Evolutionary conservation across 2,888 invertebrate genomes (phyloP).

Genomic region (Caenorhabditis sp.): DNA sequence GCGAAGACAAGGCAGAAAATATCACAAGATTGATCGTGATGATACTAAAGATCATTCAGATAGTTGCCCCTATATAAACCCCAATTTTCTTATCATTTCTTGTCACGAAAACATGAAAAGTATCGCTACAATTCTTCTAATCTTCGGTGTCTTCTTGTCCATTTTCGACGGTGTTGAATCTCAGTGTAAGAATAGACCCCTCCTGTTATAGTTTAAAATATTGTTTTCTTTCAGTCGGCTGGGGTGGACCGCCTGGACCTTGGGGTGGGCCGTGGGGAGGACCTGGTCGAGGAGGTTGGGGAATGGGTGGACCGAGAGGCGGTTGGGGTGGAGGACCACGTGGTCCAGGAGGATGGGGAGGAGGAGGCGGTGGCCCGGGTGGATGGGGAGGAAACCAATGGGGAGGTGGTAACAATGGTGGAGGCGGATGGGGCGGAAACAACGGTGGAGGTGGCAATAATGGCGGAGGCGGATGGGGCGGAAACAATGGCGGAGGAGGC

Average conservation of each 20-base stretch:
- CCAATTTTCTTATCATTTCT: conserved; percentile 1
- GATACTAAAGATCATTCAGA: neutral
- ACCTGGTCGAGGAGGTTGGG: conserved; percentile 9
- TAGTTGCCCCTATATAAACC: neutral
- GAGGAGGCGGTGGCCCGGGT: conserved; percentile 8
- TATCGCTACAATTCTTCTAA: neutral
- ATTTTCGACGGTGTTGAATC: neutral
- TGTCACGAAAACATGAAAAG: conserved; percentile 4
- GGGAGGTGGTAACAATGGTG: conserved; percentile 1
- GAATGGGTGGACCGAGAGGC: too few relatives aligned
- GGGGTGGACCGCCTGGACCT: conserved; percentile 25
- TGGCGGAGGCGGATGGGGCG: conserved; percentile 11
- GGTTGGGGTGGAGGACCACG: conserved; percentile 11
- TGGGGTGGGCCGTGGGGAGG: conserved; percentile 17
- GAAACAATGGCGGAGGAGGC: neutral
- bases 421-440: conserved; percentile 18
- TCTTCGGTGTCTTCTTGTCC: neutral
- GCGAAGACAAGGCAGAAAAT: neutral
- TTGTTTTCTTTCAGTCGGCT: conserved; percentile 19
- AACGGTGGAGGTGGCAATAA: conserved; percentile 10
- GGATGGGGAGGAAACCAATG: neutral
- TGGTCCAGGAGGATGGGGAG: neutral
- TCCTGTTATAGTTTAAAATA: conserved; percentile 1
- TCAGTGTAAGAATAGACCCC: neutral
- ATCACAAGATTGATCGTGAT: neutral